phyloP scores from a whole-genome alignment of 2,888 invertebrate species.

The Bimastos eiseni region DNA sequence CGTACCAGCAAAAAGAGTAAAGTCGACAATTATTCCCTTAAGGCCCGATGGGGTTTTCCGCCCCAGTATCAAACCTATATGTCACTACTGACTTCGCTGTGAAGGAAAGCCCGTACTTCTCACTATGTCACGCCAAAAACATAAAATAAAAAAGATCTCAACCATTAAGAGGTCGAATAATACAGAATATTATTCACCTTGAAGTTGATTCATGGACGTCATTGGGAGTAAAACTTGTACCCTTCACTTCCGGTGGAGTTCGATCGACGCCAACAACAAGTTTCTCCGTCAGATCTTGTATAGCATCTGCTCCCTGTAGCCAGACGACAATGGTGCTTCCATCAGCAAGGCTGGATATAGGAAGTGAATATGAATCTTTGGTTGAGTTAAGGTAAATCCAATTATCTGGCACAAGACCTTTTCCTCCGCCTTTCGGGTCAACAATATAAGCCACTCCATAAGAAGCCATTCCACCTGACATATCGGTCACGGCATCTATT shows the following conservation, averaged over 20 bases:
- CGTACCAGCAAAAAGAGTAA: too few relatives aligned
- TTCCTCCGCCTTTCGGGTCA: neutral
- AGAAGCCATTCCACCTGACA: neutral
- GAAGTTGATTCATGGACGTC: neutral
- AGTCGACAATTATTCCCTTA: too few relatives aligned
- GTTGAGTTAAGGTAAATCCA: neutral
- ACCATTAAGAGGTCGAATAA: neutral
- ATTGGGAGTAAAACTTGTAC: neutral
- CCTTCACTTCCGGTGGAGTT: neutral
- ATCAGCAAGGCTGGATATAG: neutral
- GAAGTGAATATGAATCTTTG: neutral
- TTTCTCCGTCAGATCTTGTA: neutral
- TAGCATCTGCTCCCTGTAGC: neutral
- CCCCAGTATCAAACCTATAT: too few relatives aligned
- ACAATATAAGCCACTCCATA: conserved; percentile 13
- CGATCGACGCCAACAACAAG: neutral
- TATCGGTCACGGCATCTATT: neutral
- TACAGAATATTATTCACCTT: neutral
- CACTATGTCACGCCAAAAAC: too few relatives aligned
- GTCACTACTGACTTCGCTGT: too few relatives aligned
- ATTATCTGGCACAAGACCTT: neutral
- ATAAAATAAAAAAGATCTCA: too few relatives aligned
- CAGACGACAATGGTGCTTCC: neutral
- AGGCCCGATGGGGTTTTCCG: too few relatives aligned
- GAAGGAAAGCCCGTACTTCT: too few relatives aligned